A percentile compares a stretch with the other conserved stretches of the same genome.
Evolutionary conservation across 2,797 vertebrate species (phyloP).

Genomic region (Pseudochromis fuscus): DNA sequence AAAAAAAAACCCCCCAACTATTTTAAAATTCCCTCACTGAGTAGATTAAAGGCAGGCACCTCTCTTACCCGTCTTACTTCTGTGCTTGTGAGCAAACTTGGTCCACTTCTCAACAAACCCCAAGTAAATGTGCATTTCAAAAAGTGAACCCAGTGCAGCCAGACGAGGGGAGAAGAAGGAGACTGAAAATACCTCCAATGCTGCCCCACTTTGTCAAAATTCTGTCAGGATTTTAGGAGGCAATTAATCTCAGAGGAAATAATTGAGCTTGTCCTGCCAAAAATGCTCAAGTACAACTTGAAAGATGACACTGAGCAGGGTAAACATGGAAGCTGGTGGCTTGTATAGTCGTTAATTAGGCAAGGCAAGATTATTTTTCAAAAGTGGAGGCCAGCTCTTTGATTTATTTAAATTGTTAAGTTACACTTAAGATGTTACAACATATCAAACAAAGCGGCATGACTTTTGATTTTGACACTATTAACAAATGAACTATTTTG

Average conservation of each 20-base stretch:
- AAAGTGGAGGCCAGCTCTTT: constrained; percentile 26
- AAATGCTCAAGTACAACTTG: constrained; percentile 63
- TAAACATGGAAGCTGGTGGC: constrained; percentile 61
- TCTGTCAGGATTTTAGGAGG: constrained; percentile 59
- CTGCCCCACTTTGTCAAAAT: constrained; percentile 69
- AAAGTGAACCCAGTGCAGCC: constrained; percentile 29
- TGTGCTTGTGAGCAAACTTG: constrained; percentile 32
- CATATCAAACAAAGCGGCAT: not conserved
- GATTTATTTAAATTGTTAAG: constrained; percentile 25
- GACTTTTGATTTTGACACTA: too few species aligned
- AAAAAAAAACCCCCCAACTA: not conserved
- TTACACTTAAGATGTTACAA: constrained; percentile 7
- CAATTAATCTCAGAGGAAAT: constrained; percentile 77
- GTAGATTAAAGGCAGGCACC: constrained; percentile 26
- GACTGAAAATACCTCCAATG: constrained; percentile 50
- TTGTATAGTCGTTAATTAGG: constrained; percentile 73
- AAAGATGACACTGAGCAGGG: constrained; percentile 67
- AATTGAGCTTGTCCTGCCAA: constrained; percentile 71
- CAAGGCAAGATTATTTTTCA: constrained; percentile 44
- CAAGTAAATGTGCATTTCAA: constrained; percentile 36
- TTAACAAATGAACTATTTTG: too few species aligned
- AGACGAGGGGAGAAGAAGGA: constrained; percentile 33
- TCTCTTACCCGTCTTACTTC: constrained; percentile 22
- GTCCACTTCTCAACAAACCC: constrained; percentile 54
- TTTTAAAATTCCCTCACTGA: constrained; percentile 29